Evolutionary conservation across 2,797 vertebrate species (phyloP).

Genomic region (Intellagama lesueurii): DNA sequence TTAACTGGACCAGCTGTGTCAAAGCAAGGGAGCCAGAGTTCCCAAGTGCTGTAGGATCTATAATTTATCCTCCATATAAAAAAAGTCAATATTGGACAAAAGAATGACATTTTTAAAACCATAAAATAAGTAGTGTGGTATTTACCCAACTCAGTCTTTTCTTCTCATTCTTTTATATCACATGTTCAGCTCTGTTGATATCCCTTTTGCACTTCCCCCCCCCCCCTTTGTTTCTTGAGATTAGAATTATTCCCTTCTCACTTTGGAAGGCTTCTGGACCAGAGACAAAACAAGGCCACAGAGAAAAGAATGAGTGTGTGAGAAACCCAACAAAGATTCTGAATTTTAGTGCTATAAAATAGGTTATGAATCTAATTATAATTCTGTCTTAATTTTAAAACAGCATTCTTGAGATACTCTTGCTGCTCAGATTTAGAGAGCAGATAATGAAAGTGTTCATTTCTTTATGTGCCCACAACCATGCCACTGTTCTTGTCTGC

Average conservation of each 20-base stretch:
- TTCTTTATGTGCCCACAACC: slow-evolving; percentile 9
- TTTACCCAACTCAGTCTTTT: slow-evolving; percentile 77
- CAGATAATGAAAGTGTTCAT: slow-evolving; percentile 31
- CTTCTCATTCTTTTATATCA: slow-evolving; percentile 69
- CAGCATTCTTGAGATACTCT: slow-evolving; percentile 36
- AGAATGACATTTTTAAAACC: slow-evolving; percentile 84
- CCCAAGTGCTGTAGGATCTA: slow-evolving; percentile 74
- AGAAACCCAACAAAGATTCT: neutral
- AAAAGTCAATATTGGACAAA: slow-evolving; percentile 83
- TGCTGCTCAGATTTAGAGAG: slow-evolving; percentile 48
- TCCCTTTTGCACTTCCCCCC: slow-evolving; percentile 43
- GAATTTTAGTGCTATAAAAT: slow-evolving; percentile 46
- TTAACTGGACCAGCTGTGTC: slow-evolving; percentile 71
- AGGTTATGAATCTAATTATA: slow-evolving; percentile 25
- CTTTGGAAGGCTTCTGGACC: slow-evolving; percentile 38
- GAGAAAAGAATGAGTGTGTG: slow-evolving; percentile 23
- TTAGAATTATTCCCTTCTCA: slow-evolving; percentile 48
- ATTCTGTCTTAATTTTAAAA: slow-evolving; percentile 57
- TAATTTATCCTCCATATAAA: slow-evolving; percentile 78
- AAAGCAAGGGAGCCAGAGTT: slow-evolving; percentile 62
- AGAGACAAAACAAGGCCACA: slow-evolving; percentile 38
- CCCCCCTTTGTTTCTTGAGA: neutral
- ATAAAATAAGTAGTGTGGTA: slow-evolving; percentile 82
- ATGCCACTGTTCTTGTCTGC: neutral
- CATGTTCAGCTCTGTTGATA: slow-evolving; percentile 65